These are phyloP conservation scores for Rhodinocichla rosea DNA, from an alignment of 2,113 vertebrate species.

Conservation along the genomic window DNA sequence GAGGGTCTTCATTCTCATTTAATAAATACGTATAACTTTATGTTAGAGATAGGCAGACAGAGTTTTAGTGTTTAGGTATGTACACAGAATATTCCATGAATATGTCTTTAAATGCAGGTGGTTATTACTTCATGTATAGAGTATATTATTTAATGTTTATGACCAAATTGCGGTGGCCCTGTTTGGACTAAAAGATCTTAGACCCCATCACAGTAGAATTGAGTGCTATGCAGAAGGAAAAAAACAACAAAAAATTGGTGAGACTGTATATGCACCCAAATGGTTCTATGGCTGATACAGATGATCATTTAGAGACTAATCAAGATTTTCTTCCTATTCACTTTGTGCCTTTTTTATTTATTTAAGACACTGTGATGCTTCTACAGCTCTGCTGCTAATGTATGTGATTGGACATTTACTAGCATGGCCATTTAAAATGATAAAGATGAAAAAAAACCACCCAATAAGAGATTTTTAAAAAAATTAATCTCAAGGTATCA, in stretches of 20 bases:
- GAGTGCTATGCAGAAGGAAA: neutral
- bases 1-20: neutral
- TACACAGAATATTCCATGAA: neutral
- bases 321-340: neutral
- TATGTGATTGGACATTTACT: neutral
- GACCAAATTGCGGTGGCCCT: neutral
- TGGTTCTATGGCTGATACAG: neutral
- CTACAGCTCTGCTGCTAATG: neutral
- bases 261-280: neutral
- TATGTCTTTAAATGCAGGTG: neutral
- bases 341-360: neutral
- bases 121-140: neutral
- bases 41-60: neutral
- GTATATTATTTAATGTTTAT: neutral
- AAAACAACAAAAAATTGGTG: neutral
- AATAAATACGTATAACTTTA: neutral
- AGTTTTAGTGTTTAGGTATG: neutral
- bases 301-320: neutral
- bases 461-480: neutral
- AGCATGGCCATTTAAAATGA: neutral
- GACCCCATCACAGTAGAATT: neutral
- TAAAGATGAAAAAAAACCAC: accelerated
- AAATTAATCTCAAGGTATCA: neutral
- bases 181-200: neutral
- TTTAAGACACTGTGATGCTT: neutral